A percentile compares a stretch with the other conserved stretches of the same genome.
Evolutionary conservation across 2,797 vertebrate genomes (phyloP).

Genomic region (Rhinoraja longicauda): DNA sequence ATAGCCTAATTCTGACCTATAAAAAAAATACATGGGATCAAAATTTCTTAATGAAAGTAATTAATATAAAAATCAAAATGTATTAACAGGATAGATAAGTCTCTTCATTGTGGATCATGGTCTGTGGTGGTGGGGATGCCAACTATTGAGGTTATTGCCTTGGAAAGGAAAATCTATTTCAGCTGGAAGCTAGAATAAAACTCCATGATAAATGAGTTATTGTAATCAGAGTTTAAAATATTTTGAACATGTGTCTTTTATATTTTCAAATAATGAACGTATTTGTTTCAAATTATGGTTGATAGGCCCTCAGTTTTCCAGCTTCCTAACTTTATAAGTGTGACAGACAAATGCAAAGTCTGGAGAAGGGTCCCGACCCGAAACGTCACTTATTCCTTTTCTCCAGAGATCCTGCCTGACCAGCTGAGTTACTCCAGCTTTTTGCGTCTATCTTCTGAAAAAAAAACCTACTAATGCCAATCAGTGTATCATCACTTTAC

Average conservation of each 20-base stretch:
- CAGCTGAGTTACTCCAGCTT: too few relatives aligned
- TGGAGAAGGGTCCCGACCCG: too few relatives aligned
- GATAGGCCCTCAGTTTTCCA: not conserved
- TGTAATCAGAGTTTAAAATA: not conserved
- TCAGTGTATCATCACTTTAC: not conserved
- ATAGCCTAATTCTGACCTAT: too few relatives aligned
- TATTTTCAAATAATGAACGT: not conserved
- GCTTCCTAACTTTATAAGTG: not conserved
- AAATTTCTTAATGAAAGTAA: conserved; percentile 2
- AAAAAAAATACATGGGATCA: not conserved
- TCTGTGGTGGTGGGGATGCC: not conserved
- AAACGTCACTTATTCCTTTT: too few relatives aligned
- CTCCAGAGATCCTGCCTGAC: too few relatives aligned
- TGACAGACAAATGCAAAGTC: not conserved
- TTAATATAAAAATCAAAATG: not conserved
- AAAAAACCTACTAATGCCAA: not conserved
- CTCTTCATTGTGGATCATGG: not conserved
- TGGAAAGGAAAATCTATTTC: not conserved
- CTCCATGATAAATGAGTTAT: not conserved
- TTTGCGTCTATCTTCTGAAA: not conserved
- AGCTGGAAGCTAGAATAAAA: not conserved
- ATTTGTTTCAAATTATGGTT: not conserved
- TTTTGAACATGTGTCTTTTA: not conserved
- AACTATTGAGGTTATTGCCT: not conserved
- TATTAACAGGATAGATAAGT: not conserved